Base-by-base conservation (phyloP, 2,113 vertebrate species). In the Dromaius novaehollandiae region DNA sequence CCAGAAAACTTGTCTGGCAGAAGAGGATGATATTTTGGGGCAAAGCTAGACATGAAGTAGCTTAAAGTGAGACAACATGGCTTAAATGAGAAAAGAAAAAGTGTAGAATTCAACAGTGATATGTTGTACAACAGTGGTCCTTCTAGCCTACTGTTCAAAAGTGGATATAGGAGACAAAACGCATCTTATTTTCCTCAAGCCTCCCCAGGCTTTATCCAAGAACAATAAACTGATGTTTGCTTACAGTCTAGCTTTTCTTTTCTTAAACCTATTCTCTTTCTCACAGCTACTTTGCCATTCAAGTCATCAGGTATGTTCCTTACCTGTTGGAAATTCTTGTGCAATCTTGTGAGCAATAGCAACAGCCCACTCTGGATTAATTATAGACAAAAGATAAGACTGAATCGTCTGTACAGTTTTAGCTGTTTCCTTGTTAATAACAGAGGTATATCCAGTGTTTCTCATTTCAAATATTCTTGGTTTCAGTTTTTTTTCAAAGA, bases 281-380 rank as follows among this genome's bases (percentile, higher is more conserved):
- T 61, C 4, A 24, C 12, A 10, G 56, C 3, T 55, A 26, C 15
- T 66, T 71, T 21, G 30, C 36, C 55, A 36, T 55, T 4, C 22
- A 61, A 36, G 19, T 34, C 38, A 24, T 34, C 38, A 24, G 38
- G 9, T 15, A 1, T 11, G 25, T 0, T 24, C 65, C 80, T 53
- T 64, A 99, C 99, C 99, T 97, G 98, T 97, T 14, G 99, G 99
- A 86, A 99, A 97, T 53, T 99, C 99, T 97, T 99, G 99, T 56
- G 99, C 98, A 64, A 99, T 99, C 87, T 98, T 99, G 97, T 99
- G 98, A 65, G 99, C 98, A 1, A 99, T 99, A 56, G 99, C 99
- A 13, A 98, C 98, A 0, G 99, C 99, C 98, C 98, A 99, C 95
- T 99, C 99, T 0, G 98, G 98, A 81, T 99, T 99, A 82, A 98